These are phyloP conservation scores for Bombus polaris DNA, from an alignment of 1,140 invertebrate species.

Conservation along the genomic window DNA sequence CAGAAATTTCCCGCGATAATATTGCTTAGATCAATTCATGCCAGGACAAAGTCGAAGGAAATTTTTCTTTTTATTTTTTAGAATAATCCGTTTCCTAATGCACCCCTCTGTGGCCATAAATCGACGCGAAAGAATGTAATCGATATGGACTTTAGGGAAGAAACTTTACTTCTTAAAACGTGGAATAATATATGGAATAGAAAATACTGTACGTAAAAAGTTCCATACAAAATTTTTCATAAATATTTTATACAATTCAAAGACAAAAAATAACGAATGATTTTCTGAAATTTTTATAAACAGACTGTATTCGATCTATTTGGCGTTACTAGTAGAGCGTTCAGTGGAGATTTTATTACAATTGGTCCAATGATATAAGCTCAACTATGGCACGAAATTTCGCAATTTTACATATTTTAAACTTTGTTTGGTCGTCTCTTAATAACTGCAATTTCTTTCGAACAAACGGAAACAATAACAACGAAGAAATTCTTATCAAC, in stretches of 20 bases:
- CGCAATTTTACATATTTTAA: no score
- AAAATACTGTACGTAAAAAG: not conserved
- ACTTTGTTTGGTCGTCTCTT: not conserved
- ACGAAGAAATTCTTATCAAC: not conserved
- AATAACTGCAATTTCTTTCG: not conserved
- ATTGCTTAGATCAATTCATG: slow-evolving; percentile 1
- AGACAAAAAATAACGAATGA: not conserved
- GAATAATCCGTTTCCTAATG: not conserved
- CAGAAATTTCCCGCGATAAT: slow-evolving; percentile 2
- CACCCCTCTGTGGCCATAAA: not conserved
- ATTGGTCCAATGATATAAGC: no score
- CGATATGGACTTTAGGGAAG: not conserved
- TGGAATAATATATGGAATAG: not conserved
- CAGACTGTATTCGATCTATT: no score
- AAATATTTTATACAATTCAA: not conserved
- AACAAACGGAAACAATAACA: not conserved
- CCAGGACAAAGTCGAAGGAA: not conserved
- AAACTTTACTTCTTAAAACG: not conserved
- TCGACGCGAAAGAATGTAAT: not conserved
- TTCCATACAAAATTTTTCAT: not conserved
- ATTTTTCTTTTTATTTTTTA: not conserved
- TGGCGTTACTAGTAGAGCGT: no score
- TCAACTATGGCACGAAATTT: no score
- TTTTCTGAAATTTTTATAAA: not conserved
- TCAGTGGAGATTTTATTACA: no score